Base-by-base conservation (phyloP, 2,888 invertebrate genomes). In the Lagria hirta region DNA sequence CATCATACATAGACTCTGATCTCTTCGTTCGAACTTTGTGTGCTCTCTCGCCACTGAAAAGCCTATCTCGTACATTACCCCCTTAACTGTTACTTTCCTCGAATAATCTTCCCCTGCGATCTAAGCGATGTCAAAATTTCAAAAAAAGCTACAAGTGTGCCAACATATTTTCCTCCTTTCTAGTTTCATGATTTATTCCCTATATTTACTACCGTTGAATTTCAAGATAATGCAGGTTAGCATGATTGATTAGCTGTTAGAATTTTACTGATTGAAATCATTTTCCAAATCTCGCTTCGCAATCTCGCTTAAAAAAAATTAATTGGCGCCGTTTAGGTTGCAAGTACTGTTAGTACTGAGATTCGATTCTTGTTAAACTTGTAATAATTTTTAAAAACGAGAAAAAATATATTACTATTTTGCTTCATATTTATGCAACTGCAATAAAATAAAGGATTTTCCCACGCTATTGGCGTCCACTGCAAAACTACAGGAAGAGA, bases 371-470 rank as follows among this genome's bases (percentile, higher is more conserved):
- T 16, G 11, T 29, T 26, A 8, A 14, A 13, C n/a, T 4, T 15
- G 27, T 18, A n/a, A 18, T 20, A 12, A 11, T 12, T 5, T 7
- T 11, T 4, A n/a, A 11, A n/a, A 7, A 20, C 18, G 22, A 33
- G 33, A 33, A 23, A 38, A 38, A 12, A 8, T 32, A 12, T 41
- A 32, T 32, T 41, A 41, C 30, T n/a, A n/a, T n/a, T n/a, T n/a
- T n/a, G n/a, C n/a, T n/a, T 41, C 41, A 41, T 41, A 41, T 32
- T 32, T 41, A 41, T 41, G 41, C 41, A 41, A 41, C 32, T 41
- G 33, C 22, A 20, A 7, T 29, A 17, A 36, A 27, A 26, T 16
- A 17, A 23, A 23, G 15, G 13, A 26, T 41, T 41, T 41, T 41
- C 41, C 41, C 41, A 41, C 41, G 41, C 26, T 32, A 32, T n/a